Evolutionary conservation across 2,113 vertebrate genomes (phyloP).

Genomic region (Rhadina sibilatrix): DNA sequence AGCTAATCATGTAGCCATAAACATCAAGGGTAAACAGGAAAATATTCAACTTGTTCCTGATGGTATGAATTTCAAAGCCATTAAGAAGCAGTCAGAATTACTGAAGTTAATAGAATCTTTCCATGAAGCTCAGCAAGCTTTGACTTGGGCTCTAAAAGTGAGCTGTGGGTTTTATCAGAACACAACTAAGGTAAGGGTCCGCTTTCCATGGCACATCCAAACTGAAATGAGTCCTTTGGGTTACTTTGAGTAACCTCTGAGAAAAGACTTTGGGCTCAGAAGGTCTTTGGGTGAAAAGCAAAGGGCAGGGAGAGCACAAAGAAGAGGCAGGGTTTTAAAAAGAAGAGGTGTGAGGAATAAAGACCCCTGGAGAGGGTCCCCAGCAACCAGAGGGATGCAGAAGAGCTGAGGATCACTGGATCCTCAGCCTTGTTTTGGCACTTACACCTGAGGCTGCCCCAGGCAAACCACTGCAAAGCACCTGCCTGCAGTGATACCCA

Average conservation of each 20-base stretch:
- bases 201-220: background rate
- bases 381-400: background rate
- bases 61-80: background rate
- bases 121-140: background rate
- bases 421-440: background rate
- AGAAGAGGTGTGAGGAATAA: background rate
- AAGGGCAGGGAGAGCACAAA: background rate
- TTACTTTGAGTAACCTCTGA: background rate
- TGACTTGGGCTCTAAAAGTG: background rate
- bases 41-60: background rate
- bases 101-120: background rate
- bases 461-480: background rate
- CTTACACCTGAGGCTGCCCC: background rate
- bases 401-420: background rate
- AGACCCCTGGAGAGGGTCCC: background rate
- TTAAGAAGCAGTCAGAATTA: background rate
- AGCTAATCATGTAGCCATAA: background rate
- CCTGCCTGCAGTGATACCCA: rapidly evolving
- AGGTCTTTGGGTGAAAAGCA: background rate
- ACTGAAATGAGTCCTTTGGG: background rate
- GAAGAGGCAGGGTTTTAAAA: background rate
- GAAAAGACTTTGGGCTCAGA: background rate
- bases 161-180: background rate
- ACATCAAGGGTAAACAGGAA: background rate
- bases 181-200: background rate